Evolutionary conservation across 2,888 invertebrate species (phyloP), one percentile per base, ranked within the genome.

Genomic region (Blastobasis lacticolella): DNA sequence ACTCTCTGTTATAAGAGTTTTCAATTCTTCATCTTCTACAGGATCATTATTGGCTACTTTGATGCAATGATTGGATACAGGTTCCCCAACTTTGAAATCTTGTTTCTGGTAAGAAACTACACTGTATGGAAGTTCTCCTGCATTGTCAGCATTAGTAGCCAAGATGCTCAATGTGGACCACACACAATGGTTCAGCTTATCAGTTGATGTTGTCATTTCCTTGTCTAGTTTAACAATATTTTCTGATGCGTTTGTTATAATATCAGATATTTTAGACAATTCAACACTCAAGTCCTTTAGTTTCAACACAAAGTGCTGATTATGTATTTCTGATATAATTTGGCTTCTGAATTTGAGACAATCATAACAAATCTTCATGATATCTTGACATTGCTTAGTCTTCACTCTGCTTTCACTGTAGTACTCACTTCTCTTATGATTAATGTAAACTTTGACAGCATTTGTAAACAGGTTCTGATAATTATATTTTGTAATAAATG

Each of bases 341-440:
- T 76, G 83, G 58, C 85, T 89, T 59, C 90, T 83, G 5, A 87
- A 66, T 68, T 89, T 90, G 0, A 92, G 71, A 54, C 90, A 90
- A 51, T 90, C 82, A 57, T 90, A 91, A 41, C 91, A 78, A 46
- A 90, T 70, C 66, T 89, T 90, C 36, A 89, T 87, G 63, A 92
- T 91, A 45, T 89, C 86, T 51, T 76, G 73, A 57, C 89, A 89
- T 59, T 86, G 85, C 44, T 74, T 79, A 45, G 85, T 84, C 59
- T 75, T 75, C 37, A 73, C 73, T 63, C 81, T 80, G 52, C 77
- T 78, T 48, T 81, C 84, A 72, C 75, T 81, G 45, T 71, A 73
- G 49, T 67, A 71, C 52, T 81, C 79, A 60, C 71, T 78, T 61
- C 76, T 81, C 58, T 78, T 84, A 60, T 88, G 78, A 46, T 73